A percentile compares a stretch with the other conserved stretches of the same genome.
Conservation (phyloP, 1,140 invertebrate genomes). For the Campodea augens region DNA sequence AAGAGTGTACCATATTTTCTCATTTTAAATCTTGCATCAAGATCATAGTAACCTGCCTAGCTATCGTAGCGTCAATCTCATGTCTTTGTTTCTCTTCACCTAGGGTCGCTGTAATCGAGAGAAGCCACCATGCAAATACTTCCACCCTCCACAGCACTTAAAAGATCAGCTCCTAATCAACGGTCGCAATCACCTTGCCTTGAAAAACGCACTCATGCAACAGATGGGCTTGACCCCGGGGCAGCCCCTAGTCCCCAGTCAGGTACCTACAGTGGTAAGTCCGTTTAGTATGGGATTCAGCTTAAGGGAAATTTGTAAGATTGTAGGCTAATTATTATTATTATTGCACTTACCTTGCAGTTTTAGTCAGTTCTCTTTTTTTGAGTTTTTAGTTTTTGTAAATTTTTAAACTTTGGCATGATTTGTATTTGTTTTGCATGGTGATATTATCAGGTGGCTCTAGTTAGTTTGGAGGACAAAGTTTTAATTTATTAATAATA, state of each 20-base stretch:
- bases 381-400: too few relatives aligned
- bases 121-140: slow-evolving; percentile 99
- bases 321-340: neutral
- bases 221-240: slow-evolving; percentile 80
- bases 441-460: too few relatives aligned
- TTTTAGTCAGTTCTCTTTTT: too few relatives aligned
- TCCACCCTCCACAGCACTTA: slow-evolving; percentile 97
- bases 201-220: slow-evolving; percentile 92
- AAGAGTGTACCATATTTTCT: neutral
- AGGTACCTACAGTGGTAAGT: slow-evolving; percentile 79
- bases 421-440: too few relatives aligned
- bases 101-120: slow-evolving; percentile 99
- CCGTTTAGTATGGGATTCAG: slow-evolving; percentile 4
- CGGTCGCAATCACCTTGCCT: slow-evolving; percentile 93
- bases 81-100: slow-evolving; percentile 26
- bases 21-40: neutral
- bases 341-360: too few relatives aligned
- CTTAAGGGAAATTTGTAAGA: neutral
- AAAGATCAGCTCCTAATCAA: slow-evolving; percentile 99
- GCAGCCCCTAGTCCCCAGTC: slow-evolving; percentile 68
- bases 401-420: too few relatives aligned
- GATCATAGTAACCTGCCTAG: neutral
- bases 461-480: too few relatives aligned
- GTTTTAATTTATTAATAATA: too few relatives aligned
- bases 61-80: neutral